These are phyloP conservation scores for Dryobates pubescens DNA, from an alignment of 2,797 vertebrate genomes.

Conservation along the genomic window DNA sequence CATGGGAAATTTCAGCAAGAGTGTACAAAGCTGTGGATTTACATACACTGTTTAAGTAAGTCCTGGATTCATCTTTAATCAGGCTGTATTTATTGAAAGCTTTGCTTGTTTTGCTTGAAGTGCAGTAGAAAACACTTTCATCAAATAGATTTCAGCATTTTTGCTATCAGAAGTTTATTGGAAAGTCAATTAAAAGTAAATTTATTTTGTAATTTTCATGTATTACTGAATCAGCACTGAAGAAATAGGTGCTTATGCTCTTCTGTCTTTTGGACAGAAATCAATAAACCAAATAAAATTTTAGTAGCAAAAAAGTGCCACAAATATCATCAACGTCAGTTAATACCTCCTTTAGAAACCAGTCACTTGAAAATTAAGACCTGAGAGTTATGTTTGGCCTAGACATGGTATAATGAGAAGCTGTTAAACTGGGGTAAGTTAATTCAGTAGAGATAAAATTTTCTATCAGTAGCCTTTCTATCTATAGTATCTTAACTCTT, in stretches of 20 bases:
- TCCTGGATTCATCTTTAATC: not conserved
- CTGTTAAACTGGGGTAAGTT: not conserved
- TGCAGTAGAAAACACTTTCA: not conserved
- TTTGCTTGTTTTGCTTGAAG: not conserved
- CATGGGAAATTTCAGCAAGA: conserved; percentile 89
- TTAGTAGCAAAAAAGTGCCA: not conserved
- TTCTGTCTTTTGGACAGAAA: not conserved
- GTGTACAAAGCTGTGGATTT: conserved; percentile 83
- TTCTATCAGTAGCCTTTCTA: not conserved
- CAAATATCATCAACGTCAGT: not conserved
- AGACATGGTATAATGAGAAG: not conserved
- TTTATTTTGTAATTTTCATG: not conserved
- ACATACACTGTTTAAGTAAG: conserved; percentile 86
- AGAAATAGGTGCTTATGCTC: not conserved
- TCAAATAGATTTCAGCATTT: not conserved
- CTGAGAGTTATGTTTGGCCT: not conserved
- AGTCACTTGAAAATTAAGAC: not conserved
- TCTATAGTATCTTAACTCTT: not conserved
- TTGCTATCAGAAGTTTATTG: not conserved
- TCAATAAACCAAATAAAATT: not conserved
- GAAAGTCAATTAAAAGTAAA: not conserved
- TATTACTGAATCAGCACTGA: not conserved
- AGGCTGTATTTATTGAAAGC: not conserved
- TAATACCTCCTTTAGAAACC: not conserved
- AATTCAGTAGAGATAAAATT: not conserved